These are phyloP conservation scores for Eueremaeus valkanovi DNA, from an alignment of 2,888 invertebrate genomes.

Conservation along the genomic window DNA sequence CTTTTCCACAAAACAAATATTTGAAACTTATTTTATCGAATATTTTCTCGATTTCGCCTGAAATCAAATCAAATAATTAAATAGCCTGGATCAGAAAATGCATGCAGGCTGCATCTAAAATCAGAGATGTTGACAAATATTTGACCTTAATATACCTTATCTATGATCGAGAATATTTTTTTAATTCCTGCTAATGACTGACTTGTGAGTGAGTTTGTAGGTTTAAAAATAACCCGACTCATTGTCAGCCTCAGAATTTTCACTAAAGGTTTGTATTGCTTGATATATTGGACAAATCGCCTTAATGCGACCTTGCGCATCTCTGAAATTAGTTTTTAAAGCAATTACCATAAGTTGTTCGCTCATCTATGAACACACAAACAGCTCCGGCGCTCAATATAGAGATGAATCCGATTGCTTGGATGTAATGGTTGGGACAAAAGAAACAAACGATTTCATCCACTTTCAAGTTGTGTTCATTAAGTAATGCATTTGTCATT, in stretches of 20 bases:
- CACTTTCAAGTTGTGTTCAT: background rate
- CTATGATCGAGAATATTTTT: too few species aligned
- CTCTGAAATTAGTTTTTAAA: background rate
- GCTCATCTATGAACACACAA: background rate
- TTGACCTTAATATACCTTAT: too few species aligned
- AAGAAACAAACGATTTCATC: slow-evolving; percentile 7
- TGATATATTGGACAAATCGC: too few species aligned
- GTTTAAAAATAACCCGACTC: too few species aligned
- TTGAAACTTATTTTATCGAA: background rate
- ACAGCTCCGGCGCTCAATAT: background rate
- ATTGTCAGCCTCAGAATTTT: too few species aligned
- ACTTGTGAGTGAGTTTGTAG: too few species aligned
- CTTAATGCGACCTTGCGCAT: too few species aligned
- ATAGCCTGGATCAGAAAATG: too few species aligned
- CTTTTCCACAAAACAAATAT: slow-evolving; percentile 5
- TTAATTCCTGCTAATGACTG: too few species aligned
- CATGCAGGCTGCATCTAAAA: too few species aligned
- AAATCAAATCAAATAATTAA: background rate
- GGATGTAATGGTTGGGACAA: background rate
- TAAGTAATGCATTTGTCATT: slow-evolving; percentile 2
- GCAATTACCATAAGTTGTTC: background rate
- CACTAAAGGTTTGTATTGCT: too few species aligned
- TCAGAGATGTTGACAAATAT: too few species aligned
- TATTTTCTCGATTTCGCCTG: slow-evolving; percentile 2
- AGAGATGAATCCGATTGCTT: background rate